Conservation (phyloP, 2,797 vertebrate species). For the Echiichthys vipera region DNA sequence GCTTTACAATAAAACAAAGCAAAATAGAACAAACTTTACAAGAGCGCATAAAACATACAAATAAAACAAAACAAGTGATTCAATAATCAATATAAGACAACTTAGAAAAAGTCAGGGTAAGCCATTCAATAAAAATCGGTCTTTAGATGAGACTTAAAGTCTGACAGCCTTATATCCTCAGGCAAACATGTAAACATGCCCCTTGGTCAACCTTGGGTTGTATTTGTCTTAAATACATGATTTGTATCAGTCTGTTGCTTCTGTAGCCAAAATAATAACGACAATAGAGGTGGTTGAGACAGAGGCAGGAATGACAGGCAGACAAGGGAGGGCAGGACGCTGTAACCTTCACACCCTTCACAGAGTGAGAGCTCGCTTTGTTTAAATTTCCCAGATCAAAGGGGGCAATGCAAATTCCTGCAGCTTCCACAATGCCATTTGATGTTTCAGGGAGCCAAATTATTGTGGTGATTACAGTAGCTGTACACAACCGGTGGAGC, state of each 20-base stretch:
- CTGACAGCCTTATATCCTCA: no score
- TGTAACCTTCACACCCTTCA: slow-evolving; percentile 77
- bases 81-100: no score
- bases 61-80: no score
- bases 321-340: slow-evolving; percentile 41
- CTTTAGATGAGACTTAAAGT: no score
- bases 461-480: slow-evolving; percentile 80
- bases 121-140: no score
- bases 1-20: no score
- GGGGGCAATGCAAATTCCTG: slow-evolving; percentile 82
- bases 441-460: slow-evolving; percentile 82
- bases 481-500: slow-evolving; percentile 66
- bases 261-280: slow-evolving; percentile 74
- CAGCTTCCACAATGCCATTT: slow-evolving; percentile 77
- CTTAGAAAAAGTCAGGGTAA: no score
- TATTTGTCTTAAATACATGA: slow-evolving; percentile 54
- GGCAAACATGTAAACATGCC: slow-evolving; percentile 49
- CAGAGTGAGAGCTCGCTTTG: slow-evolving; percentile 72
- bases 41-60: no score
- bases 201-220: slow-evolving; percentile 57
- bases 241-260: slow-evolving; percentile 65
- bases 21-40: no score
- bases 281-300: slow-evolving; percentile 60
- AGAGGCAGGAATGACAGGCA: slow-evolving; percentile 26
- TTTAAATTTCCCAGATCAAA: slow-evolving; percentile 84